Base-by-base conservation (phyloP, 2,113 vertebrate genomes). In the Ondatra zibethicus region DNA sequence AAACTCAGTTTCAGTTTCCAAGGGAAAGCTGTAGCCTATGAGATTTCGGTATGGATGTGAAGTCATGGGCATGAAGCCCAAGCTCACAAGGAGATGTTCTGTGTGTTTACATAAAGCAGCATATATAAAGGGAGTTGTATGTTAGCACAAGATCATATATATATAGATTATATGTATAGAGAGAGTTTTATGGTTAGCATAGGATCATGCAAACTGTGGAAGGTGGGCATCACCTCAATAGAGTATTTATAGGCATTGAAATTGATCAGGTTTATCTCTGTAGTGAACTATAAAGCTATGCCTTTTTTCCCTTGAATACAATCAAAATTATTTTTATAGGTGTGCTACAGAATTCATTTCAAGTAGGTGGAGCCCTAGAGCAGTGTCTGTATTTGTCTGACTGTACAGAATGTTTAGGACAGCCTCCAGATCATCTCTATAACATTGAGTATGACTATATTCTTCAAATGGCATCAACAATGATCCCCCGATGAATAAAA, bases 21-120 rank as follows among this genome's bases (percentile, higher is more conserved):
- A 9, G 19, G 90, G 65, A 70, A 94, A 95, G n/a, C 42, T 47
- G 14, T 55, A 76, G 94, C 16, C 52, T 92, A 65, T 77, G 61
- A 91, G 92, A 93, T 77, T 92, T 58, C 55, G 23, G 66, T 91
- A 23, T 47, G 36, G 52, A 90, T 70, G 63, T 76, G 21, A 96
- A 90, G 45, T 63, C 16, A 9, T 76, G 47, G 52, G 45, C 36
- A 72, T 42, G 39, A 39, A 92, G 33, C 36, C 39, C 31, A 95
- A 82, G 42, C 17, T 55, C 73, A 90, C 77, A 27, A 73, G n/a
- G 12, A 93, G 84, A 31, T 75, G 25, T 0, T 87, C 27, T 78
- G 11, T 52, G 29, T 76, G 4, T 61, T 72, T 55, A 39, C 45
- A 19, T 39, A 12, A 9, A 75, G 50, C 87, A 42, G 33, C 10